Percentiles rank a stretch among this genome's conserved stretches.
Evolutionary conservation across 2,797 vertebrate genomes (phyloP).

Genomic region (Acropternis orthonyx): DNA sequence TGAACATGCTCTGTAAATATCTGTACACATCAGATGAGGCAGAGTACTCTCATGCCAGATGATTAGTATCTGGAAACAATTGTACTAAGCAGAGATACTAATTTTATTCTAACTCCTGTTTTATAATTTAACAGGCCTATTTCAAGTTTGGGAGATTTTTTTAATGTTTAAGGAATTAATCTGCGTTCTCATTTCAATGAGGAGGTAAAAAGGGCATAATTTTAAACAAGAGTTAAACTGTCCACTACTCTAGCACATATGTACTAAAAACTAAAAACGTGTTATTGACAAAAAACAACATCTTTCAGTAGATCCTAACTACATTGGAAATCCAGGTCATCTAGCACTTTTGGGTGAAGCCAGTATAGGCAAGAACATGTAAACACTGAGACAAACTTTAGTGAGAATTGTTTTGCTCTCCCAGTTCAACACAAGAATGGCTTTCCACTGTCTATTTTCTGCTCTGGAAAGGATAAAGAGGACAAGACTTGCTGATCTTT

Average conservation of each 20-base stretch:
- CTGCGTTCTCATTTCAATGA: not conserved
- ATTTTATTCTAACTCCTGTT: not conserved
- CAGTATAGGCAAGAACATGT: not conserved
- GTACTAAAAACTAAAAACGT: not conserved
- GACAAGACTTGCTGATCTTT: not conserved
- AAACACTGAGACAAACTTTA: not conserved
- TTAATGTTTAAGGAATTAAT: not conserved
- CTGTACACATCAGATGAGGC: not conserved
- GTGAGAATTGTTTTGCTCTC: not conserved
- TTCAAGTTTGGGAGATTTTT: not conserved
- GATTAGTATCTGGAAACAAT: not conserved
- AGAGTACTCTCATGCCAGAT: not conserved
- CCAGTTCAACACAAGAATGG: not conserved
- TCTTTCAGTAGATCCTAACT: not conserved
- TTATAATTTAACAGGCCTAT: not conserved
- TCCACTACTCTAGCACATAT: not conserved
- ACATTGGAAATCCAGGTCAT: not conserved
- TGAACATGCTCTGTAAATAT: not conserved
- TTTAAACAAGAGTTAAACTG: not conserved
- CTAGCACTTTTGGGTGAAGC: not conserved
- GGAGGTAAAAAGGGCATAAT: fast-evolving
- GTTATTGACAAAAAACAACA: not conserved
- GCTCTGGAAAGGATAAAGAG: not conserved
- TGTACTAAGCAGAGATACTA: not conserved
- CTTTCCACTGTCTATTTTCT: not conserved